phyloP scores from a whole-genome alignment of 2,888 invertebrate genomes.

The Platycheirus albimanus region DNA sequence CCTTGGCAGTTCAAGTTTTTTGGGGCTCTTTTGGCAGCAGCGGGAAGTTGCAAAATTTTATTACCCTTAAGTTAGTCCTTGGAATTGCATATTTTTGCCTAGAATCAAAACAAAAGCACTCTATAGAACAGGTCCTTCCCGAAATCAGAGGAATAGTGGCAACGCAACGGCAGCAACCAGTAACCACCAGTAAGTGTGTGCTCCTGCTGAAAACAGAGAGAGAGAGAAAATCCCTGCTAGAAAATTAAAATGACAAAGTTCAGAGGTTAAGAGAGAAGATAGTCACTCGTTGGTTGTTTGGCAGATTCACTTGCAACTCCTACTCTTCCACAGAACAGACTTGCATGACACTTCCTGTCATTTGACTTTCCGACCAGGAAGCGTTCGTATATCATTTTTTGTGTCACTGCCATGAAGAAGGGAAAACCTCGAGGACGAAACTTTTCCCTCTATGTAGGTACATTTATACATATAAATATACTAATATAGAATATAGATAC shows the following conservation, averaged over 20 bases:
- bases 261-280: conserved; percentile 81
- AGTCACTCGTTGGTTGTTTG: conserved; percentile 77
- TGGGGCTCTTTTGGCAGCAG: conserved; percentile 50
- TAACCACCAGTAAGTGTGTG: conserved; percentile 23
- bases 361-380: conserved; percentile 75
- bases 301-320: conserved; percentile 33
- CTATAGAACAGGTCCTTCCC: conserved; percentile 13
- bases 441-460: conserved; percentile 27
- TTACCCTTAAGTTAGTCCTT: conserved; percentile 72
- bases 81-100: conserved; percentile 68
- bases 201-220: conserved; percentile 15
- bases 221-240: conserved; percentile 50
- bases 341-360: conserved; percentile 75
- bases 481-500: too few species aligned
- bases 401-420: conserved; percentile 55
- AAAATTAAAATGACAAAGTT: conserved; percentile 82
- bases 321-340: conserved; percentile 56
- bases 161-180: too few species aligned
- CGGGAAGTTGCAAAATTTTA: conserved; percentile 66
- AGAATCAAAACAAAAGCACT: conserved; percentile 66
- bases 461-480: too few species aligned
- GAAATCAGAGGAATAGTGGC: conserved; percentile 8
- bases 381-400: conserved; percentile 73
- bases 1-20: conserved; percentile 53
- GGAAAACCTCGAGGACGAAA: conserved; percentile 60